Evolutionary conservation across 2,113 vertebrate genomes (phyloP), one percentile per base, ranked within the genome.

Genomic region (Aix galericulata): DNA sequence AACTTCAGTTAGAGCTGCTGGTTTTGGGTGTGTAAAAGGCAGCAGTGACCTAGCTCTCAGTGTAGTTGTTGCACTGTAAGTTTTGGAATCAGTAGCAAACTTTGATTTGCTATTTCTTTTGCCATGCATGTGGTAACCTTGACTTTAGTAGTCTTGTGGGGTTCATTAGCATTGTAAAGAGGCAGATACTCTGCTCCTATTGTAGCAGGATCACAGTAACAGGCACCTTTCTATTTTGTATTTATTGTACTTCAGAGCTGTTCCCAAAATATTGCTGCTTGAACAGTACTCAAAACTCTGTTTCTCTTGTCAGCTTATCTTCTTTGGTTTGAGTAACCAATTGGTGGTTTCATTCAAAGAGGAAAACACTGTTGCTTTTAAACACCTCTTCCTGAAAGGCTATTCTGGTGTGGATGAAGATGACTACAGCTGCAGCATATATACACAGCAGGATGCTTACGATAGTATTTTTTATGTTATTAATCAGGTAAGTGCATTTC

Each of bases 311-410:
- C 93, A 99, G 99, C 99, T 99, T 52, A 93, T 99, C 68, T 97
- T 99, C 38, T 99, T 99, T 82, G 99, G 99, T 69, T 98, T 99
- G 92, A 99, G 98, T 97, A 99, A 99, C 96, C 99, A 99, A 96
- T 96, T 99, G 95, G 99, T 99, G 86, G 99, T 99, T 86, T 98
- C 99, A 16, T 99, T 99, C 90, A 99, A 99, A 96, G 99, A 99
- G 87, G 99, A 99, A 93, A 99, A 98, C 89, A 96, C 95, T 20
- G 82, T 99, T 96, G 98, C 99, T 73, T 98, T 99, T 92, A 99
- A 99, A 96, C 98, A 98, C 86, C 92, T 99, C 13, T 99, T 99
- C 97, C 95, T 99, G 94, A 99, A 98, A 97, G 98, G 97, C 60
- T 99, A 99, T 97, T 97, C 98, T 44, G 99, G 99, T 14, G 50